These are phyloP conservation scores for Clarias pachynema DNA, from an alignment of 2,797 vertebrate genomes.

Conservation along the genomic window DNA sequence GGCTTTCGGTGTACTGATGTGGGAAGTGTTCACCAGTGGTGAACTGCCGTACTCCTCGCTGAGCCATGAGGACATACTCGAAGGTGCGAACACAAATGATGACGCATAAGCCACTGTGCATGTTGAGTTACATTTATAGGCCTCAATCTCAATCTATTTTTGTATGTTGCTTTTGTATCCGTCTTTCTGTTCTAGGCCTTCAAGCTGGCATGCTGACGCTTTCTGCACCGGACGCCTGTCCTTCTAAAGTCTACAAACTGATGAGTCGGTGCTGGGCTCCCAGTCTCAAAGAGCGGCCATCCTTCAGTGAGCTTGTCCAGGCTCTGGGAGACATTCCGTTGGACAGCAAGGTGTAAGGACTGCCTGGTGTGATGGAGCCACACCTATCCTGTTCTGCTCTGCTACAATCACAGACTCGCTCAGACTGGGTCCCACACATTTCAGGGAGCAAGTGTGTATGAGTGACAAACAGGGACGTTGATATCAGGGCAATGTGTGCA, in stretches of 20 bases:
- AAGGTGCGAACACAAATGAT: slow-evolving; percentile 75
- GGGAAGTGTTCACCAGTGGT: slow-evolving; percentile 92
- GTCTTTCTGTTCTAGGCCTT: slow-evolving; percentile 74
- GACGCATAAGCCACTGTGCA: not conserved
- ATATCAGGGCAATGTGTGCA: slow-evolving; percentile 29
- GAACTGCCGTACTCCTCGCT: slow-evolving; percentile 87
- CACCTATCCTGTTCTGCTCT: slow-evolving; percentile 50
- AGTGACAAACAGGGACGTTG: slow-evolving; percentile 25
- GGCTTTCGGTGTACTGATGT: slow-evolving; percentile 95
- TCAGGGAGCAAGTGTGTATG: slow-evolving; percentile 68
- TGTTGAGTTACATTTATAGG: not conserved
- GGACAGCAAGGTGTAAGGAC: slow-evolving; percentile 89
- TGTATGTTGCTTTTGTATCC: not conserved
- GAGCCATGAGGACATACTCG: slow-evolving; percentile 87
- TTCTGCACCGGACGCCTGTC: slow-evolving; percentile 83
- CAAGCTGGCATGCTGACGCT: slow-evolving; percentile 86
- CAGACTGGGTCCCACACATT: slow-evolving; percentile 71
- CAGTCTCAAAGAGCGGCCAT: slow-evolving; percentile 93
- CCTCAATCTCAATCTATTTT: not conserved
- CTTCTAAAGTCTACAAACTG: slow-evolving; percentile 88
- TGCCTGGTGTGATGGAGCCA: slow-evolving; percentile 8
- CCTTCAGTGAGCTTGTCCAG: slow-evolving; percentile 88
- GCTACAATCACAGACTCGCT: slow-evolving; percentile 67
- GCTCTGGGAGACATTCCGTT: slow-evolving; percentile 82
- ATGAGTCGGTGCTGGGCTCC: slow-evolving; percentile 92